Conservation (phyloP, 35 echinoderm and acorn worm species). For the Ophiothrix spiculata region DNA sequence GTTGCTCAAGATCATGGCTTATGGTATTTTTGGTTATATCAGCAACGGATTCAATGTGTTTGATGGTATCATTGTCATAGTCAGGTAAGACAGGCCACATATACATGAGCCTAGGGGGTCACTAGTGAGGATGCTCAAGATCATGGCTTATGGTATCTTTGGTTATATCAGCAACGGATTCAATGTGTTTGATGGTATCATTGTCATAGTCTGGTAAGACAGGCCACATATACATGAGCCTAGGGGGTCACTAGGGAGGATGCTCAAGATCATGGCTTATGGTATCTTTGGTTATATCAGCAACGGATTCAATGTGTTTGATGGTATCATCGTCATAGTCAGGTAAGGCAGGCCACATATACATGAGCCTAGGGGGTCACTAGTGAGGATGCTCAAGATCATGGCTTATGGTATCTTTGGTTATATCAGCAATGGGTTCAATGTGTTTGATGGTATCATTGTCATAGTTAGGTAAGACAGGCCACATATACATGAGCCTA, state of each 20-base stretch:
- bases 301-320: conserved; percentile 99
- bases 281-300: conserved; percentile 82
- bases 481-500: too few species aligned
- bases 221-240: too few species aligned
- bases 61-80: conserved; percentile 96
- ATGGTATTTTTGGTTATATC: conserved; percentile 84
- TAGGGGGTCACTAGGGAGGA: conserved; percentile 89
- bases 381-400: conserved; percentile 94
- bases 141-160: conserved; percentile 87
- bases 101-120: too few species aligned
- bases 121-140: conserved; percentile 87
- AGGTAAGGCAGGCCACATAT: too few species aligned
- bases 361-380: too few species aligned
- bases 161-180: conserved; percentile 95
- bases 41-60: conserved; percentile 99
- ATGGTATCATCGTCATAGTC: conserved; percentile 95
- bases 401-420: conserved; percentile 83
- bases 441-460: conserved; percentile 98
- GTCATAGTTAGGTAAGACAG: conserved; percentile 96
- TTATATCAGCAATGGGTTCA: conserved; percentile 96
- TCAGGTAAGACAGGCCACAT: conserved; percentile 74
- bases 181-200: conserved; percentile 99
- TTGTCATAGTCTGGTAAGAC: conserved; percentile 95
- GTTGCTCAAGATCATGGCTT: conserved; percentile 89
- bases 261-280: conserved; percentile 92